Percentiles rank a stretch among this genome's conserved stretches.
phyloP scores from a whole-genome alignment of 2,797 vertebrate genomes.

The Sus cebifrons region DNA sequence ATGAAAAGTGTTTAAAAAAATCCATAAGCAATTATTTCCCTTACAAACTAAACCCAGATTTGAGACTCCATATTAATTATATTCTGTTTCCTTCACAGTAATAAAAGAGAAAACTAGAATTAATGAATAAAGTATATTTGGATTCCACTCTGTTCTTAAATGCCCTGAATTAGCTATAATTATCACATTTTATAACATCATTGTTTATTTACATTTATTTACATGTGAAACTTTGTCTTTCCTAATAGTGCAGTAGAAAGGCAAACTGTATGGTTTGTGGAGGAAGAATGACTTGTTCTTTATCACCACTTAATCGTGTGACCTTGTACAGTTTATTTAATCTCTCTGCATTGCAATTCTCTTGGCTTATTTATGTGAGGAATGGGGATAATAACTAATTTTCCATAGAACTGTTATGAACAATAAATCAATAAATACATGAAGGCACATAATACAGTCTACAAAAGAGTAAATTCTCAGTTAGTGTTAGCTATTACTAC shows the following conservation, averaged over 20 bases:
- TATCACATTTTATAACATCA: background rate
- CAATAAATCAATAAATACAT: conserved; percentile 35
- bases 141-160: background rate
- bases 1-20: conserved; percentile 44
- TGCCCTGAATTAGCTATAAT: background rate
- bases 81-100: conserved; percentile 56
- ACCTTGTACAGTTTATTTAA: background rate
- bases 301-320: background rate
- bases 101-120: conserved; percentile 63
- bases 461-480: background rate
- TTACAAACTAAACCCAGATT: conserved; percentile 49
- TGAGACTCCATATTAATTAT: conserved; percentile 56
- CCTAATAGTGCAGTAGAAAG: background rate
- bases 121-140: conserved; percentile 23
- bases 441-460: background rate
- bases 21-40: conserved; percentile 28
- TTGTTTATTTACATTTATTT: background rate
- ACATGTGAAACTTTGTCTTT: background rate
- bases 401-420: background rate
- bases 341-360: background rate
- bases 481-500: background rate
- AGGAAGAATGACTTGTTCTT: background rate
- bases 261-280: background rate
- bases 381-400: conserved; percentile 2
- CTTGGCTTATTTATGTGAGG: background rate